These are phyloP conservation scores for Antennarius maculatus DNA, from an alignment of 2,797 vertebrate species.

Conservation along the genomic window DNA sequence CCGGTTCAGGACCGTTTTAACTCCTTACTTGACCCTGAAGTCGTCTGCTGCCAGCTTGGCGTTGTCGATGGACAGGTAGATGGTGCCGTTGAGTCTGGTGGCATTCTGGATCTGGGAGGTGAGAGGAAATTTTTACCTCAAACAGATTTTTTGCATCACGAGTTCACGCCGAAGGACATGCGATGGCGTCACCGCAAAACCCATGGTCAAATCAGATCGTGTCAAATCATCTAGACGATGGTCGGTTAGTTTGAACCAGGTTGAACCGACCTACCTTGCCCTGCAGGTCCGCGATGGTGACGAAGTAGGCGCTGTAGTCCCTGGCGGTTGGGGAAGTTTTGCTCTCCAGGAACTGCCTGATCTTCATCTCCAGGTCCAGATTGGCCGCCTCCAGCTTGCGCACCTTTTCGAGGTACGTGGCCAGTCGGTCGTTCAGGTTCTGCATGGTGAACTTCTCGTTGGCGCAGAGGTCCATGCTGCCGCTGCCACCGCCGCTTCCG, in stretches of 20 bases:
- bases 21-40: slow-evolving; percentile 86
- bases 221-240: too few relatives aligned
- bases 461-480: slow-evolving; percentile 10
- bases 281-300: slow-evolving; percentile 80
- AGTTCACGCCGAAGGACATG: neutral
- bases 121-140: neutral
- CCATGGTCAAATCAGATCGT: too few relatives aligned
- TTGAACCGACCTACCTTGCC: slow-evolving; percentile 78
- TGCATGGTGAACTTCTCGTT: slow-evolving; percentile 84
- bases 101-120: slow-evolving; percentile 80
- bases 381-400: slow-evolving; percentile 83
- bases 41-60: slow-evolving; percentile 87
- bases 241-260: too few relatives aligned
- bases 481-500: neutral
- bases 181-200: too few relatives aligned
- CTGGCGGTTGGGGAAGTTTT: slow-evolving; percentile 54
- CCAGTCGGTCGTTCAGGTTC: slow-evolving; percentile 89
- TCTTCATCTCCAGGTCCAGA: slow-evolving; percentile 86
- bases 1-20: too few relatives aligned
- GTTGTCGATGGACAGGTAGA: slow-evolving; percentile 85
- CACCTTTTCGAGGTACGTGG: slow-evolving; percentile 85
- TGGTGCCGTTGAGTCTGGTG: slow-evolving; percentile 70
- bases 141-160: too few relatives aligned
- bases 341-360: slow-evolving; percentile 76
- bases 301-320: slow-evolving; percentile 79